Percentiles rank a stretch among this genome's conserved stretches.
These are phyloP conservation scores for Hucho hucho DNA, from an alignment of 2,113 vertebrate species.

Conservation along the genomic window DNA sequence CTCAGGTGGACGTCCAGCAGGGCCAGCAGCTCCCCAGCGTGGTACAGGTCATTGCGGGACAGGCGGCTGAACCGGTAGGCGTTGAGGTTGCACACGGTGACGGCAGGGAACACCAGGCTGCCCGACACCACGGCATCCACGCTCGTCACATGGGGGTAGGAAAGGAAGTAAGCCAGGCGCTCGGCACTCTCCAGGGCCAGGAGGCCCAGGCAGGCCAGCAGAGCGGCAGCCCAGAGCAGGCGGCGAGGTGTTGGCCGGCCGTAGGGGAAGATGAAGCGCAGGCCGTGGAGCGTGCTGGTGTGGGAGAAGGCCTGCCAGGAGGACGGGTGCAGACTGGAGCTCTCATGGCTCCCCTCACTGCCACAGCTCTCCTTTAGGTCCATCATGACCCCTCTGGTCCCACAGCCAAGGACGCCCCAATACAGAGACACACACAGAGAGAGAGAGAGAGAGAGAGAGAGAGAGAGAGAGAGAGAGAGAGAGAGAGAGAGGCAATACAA, in stretches of 20 bases:
- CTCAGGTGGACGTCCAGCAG: slow-evolving; percentile 91
- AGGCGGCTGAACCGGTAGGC: slow-evolving; percentile 91
- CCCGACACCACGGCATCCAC: slow-evolving; percentile 90
- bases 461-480: not conserved
- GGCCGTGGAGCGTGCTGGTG: slow-evolving; percentile 89
- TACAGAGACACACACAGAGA: slow-evolving; percentile 42
- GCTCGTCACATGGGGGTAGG: slow-evolving; percentile 95
- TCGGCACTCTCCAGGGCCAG: slow-evolving; percentile 90
- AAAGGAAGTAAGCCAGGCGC: slow-evolving; percentile 91
- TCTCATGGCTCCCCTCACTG: slow-evolving; percentile 84
- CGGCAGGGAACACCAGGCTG: slow-evolving; percentile 91
- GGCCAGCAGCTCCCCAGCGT: slow-evolving; percentile 91
- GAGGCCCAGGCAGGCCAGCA: slow-evolving; percentile 87
- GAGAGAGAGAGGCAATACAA: too few species aligned
- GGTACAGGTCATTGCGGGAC: slow-evolving; percentile 95
- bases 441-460: not conserved
- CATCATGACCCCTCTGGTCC: slow-evolving; percentile 72
- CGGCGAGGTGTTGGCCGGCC: slow-evolving; percentile 84
- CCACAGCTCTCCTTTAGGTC: slow-evolving; percentile 91
- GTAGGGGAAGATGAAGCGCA: slow-evolving; percentile 90
- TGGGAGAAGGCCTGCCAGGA: slow-evolving; percentile 92
- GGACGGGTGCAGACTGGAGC: slow-evolving; percentile 81
- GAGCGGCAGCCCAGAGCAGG: slow-evolving; percentile 88
- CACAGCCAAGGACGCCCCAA: slow-evolving; percentile 46
- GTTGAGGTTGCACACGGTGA: slow-evolving; percentile 97